These are phyloP conservation scores for Drosophila yakuba DNA, from an alignment of 1,140 invertebrate species.

Conservation along the genomic window DNA sequence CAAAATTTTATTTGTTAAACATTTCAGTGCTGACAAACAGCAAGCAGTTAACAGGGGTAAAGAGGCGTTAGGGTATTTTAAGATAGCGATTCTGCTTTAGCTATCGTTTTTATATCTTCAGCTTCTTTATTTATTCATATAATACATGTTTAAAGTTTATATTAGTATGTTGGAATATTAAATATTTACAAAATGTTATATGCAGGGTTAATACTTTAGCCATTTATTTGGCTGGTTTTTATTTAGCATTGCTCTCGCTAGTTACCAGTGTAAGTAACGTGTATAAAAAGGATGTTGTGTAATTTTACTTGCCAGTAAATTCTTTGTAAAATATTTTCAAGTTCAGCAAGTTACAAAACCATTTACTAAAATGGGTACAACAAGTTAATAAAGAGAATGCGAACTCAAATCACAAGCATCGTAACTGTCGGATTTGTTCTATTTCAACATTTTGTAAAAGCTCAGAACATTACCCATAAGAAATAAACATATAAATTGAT, in stretches of 20 bases:
- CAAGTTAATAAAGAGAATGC: no score
- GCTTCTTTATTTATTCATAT: not conserved
- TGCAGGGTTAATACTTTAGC: no score
- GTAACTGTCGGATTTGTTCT: no score
- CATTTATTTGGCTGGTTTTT: not conserved
- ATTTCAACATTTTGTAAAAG: no score
- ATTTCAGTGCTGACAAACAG: slow-evolving; percentile 8
- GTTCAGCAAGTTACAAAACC: no score
- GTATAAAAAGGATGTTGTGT: not conserved
- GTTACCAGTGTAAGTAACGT: not conserved
- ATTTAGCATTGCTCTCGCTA: no score
- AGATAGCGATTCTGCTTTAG: not conserved
- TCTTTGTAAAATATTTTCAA: no score
- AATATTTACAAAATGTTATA: not conserved
- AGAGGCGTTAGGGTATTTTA: slow-evolving; percentile 4
- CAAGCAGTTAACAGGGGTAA: not conserved
- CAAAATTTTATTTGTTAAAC: slow-evolving; percentile 6
- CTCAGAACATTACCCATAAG: no score
- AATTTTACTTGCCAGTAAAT: no score
- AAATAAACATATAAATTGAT: not conserved
- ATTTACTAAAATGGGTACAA: no score
- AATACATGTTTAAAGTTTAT: no score
- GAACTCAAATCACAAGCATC: no score
- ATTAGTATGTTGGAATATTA: not conserved
- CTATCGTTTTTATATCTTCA: not conserved